Evolutionary conservation across 2,113 vertebrate genomes (phyloP), one percentile per base, ranked within the genome.

Genomic region (Cettia cetti): DNA sequence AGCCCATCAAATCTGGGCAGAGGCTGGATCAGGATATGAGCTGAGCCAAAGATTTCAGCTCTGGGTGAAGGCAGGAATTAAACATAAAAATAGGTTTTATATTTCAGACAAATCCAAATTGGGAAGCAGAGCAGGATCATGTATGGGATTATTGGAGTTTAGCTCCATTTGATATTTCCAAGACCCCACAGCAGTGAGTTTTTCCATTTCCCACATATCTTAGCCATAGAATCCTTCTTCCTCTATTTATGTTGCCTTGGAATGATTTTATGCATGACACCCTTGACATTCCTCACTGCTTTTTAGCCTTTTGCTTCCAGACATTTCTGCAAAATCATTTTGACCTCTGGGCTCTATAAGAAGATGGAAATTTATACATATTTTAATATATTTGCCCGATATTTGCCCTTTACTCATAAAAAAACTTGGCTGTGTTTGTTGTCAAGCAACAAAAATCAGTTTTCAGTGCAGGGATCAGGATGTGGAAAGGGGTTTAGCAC

Each of bases 251-350:
- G 79, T 93, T 76, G 77, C 42, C 50, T 64, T 59, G n/a, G 44
- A 40, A 60, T 49, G 20, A 31, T 72, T 86, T 92, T 89, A 22
- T 79, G 44, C 40, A 27, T 44, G 17, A 54, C 86, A 24, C 33
- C 14, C 33, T 76, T 94, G 33, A 52, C 44, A 72, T 82, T 89
- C 74, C 86, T 94, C 35, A 1, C 30, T 75, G 63, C 49, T 59
- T 68, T 77, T 76, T 35, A 52, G 35, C 53, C n/a, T 80, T 90
- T 86, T 78, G 44, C 35, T 77, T 75, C 60, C 31, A 84, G 80
- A 56, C 13, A 2, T 78, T 71, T 82, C 49, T 75, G 60, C 42
- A 86, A 89, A 92, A 81, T 72, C 23, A 17, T 66, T 56, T 65
- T 89, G 90, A 45, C 56, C 31, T 53, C 57, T 72, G 53, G 49